These are phyloP conservation scores for Aselliscus stoliczkanus DNA, from an alignment of 2,797 vertebrate genomes.

Conservation along the genomic window DNA sequence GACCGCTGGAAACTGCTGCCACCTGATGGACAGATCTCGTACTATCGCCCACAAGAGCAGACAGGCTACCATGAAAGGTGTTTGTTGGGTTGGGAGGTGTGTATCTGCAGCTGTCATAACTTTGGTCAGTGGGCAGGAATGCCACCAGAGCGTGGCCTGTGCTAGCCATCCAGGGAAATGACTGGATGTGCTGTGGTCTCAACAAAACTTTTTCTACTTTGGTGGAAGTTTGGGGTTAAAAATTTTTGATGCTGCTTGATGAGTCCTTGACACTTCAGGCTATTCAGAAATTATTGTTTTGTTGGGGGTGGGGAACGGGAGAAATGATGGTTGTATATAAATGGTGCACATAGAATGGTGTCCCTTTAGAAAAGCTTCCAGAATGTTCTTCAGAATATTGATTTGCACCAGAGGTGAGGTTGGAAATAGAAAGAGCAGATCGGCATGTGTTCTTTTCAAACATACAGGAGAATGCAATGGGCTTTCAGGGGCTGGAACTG, in stretches of 20 bases:
- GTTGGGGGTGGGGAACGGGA: not conserved
- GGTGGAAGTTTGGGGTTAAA: not conserved
- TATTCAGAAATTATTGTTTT: not conserved
- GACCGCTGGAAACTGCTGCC: not conserved
- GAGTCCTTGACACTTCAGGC: not conserved
- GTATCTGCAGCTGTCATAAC: not conserved
- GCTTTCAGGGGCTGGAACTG: not conserved
- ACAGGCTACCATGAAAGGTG: not conserved
- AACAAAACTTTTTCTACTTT: not conserved
- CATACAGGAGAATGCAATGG: not conserved
- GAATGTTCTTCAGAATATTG: slow-evolving; percentile 1
- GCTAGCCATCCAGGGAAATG: not conserved
- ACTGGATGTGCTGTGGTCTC: not conserved
- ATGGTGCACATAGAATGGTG: not conserved
- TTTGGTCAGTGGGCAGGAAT: not conserved
- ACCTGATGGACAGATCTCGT: not conserved
- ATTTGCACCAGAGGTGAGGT: not conserved
- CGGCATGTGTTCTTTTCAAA: not conserved
- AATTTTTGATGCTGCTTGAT: not conserved
- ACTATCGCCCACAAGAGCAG: not conserved
- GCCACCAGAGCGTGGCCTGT: not conserved
- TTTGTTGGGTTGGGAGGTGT: not conserved
- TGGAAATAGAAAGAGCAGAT: not conserved
- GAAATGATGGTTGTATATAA: not conserved
- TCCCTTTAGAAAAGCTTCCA: slow-evolving; percentile 17